Conservation (phyloP, 2,113 vertebrate genomes). For the Podarcis muralis region DNA sequence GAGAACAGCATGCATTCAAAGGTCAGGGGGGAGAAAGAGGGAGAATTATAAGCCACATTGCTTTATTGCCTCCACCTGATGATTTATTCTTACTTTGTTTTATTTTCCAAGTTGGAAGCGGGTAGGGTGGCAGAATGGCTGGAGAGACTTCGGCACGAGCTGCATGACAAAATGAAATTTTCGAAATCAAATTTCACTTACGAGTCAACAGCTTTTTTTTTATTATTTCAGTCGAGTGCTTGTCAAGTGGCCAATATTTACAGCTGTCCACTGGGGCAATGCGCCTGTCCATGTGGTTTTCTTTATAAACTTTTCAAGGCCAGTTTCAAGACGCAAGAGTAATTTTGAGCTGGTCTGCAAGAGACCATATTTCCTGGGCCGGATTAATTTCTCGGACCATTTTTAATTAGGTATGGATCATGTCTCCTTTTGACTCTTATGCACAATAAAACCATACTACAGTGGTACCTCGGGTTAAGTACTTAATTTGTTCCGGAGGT, state of each 20-base stretch:
- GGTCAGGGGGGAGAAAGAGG: slow-evolving; percentile 49
- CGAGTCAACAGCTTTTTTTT: slow-evolving; percentile 53
- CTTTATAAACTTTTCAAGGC: slow-evolving; percentile 55
- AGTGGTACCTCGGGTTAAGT: no score
- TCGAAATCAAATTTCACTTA: slow-evolving; percentile 63
- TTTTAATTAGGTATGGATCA: slow-evolving; percentile 48
- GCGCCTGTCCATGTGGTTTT: slow-evolving; percentile 47
- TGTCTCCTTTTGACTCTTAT: slow-evolving; percentile 18
- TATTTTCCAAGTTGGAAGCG: slow-evolving; percentile 51
- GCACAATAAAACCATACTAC: slow-evolving; percentile 23
- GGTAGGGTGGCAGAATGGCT: background rate
- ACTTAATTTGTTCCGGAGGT: no score
- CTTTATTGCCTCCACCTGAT: slow-evolving; percentile 59
- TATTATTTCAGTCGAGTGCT: slow-evolving; percentile 50
- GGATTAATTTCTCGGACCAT: slow-evolving; percentile 48
- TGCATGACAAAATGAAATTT: slow-evolving; percentile 60
- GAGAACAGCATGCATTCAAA: slow-evolving; percentile 58
- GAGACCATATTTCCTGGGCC: slow-evolving; percentile 40
- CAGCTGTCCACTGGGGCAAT: slow-evolving; percentile 48
- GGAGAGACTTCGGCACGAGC: background rate
- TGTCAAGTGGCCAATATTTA: slow-evolving; percentile 58
- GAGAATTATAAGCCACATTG: slow-evolving; percentile 68
- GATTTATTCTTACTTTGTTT: slow-evolving; percentile 67
- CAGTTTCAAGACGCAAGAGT: background rate
- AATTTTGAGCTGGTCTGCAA: slow-evolving; percentile 16